These are phyloP conservation scores for Ostrea denselamellosa DNA, from an alignment of 1,140 invertebrate species.

Conservation along the genomic window DNA sequence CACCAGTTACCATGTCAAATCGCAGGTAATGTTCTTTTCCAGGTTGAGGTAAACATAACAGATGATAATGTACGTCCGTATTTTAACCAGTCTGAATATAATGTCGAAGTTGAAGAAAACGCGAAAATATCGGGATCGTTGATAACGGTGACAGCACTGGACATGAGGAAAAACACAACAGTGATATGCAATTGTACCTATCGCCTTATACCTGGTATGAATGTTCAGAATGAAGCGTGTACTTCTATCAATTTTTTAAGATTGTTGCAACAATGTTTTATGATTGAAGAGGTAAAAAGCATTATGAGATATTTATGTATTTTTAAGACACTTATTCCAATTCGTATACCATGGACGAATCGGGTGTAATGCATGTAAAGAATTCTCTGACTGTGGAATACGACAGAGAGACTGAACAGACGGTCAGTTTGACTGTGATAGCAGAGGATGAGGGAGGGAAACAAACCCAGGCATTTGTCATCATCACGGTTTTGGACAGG, in stretches of 20 bases:
- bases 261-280: not conserved
- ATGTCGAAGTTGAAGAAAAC: not conserved
- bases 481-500: not conserved
- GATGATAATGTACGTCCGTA: not conserved
- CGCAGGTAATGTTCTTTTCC: not conserved
- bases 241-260: not conserved
- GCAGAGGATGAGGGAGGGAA: slow-evolving; percentile 9
- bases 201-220: not conserved
- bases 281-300: too few species aligned
- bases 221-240: not conserved
- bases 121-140: not conserved
- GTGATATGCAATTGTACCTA: not conserved
- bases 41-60: not conserved
- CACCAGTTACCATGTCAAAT: too few species aligned
- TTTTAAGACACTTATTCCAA: not conserved
- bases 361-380: not conserved
- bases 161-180: not conserved
- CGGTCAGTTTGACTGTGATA: not conserved
- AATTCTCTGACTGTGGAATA: not conserved
- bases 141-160: not conserved
- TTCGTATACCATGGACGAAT: not conserved
- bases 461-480: not conserved
- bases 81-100: not conserved
- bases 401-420: not conserved
- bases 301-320: not conserved